These are phyloP conservation scores for Hoplodrina ambigua DNA, from an alignment of 2,888 invertebrate species.

Conservation along the genomic window DNA sequence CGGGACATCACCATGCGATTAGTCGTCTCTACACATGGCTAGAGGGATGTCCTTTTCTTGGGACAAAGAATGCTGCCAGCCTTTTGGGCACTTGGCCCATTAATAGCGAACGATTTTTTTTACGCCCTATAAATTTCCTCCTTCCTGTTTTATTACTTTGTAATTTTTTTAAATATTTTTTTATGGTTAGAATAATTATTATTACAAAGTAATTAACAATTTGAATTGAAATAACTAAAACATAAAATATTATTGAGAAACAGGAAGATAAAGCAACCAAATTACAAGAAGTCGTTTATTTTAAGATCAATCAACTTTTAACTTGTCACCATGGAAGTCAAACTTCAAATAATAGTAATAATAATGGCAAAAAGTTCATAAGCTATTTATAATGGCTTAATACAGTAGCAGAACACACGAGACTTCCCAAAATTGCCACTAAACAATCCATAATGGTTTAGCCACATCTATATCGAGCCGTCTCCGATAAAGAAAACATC, in stretches of 20 bases:
- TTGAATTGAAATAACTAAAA: neutral
- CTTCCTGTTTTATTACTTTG: no score
- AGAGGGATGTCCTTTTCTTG: no score
- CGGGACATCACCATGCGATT: no score
- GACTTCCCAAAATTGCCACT: neutral
- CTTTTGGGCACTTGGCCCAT: no score
- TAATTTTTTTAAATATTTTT: no score
- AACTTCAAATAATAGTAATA: neutral
- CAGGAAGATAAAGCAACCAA: neutral
- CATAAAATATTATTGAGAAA: neutral
- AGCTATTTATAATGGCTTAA: slow-evolving; percentile 32
- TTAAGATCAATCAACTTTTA: neutral
- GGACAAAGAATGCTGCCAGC: no score
- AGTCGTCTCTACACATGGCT: no score
- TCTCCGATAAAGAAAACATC: slow-evolving; percentile 27
- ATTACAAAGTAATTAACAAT: no score
- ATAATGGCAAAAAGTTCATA: slow-evolving; percentile 12
- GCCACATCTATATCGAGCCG: neutral
- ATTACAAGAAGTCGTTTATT: neutral
- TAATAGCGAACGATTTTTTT: no score
- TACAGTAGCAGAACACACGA: neutral
- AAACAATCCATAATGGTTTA: neutral
- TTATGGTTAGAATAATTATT: no score
- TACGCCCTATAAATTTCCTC: no score
- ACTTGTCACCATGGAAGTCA: neutral